Percentiles rank a stretch among this genome's conserved stretches.
Conservation (phyloP, 2,888 invertebrate species). For the Taphrorychus bicolor region DNA sequence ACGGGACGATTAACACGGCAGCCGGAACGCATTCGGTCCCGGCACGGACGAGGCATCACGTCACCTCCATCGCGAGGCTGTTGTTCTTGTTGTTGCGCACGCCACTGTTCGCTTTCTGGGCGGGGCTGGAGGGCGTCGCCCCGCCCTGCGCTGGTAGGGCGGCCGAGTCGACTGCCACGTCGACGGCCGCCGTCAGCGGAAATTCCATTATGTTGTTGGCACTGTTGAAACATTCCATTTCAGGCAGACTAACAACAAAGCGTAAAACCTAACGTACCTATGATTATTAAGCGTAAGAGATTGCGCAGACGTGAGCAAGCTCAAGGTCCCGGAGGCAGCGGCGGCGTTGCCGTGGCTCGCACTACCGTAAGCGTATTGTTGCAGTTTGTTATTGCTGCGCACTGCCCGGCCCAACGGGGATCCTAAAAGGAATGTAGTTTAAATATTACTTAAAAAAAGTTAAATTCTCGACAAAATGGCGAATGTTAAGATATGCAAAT, state of each 20-base stretch:
- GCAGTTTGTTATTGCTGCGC: conserved; percentile 55
- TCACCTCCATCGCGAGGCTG: conserved; percentile 68
- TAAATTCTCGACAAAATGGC: neutral
- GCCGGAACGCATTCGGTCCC: neutral
- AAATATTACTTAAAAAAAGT: conserved; percentile 16
- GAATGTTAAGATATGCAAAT: too few relatives aligned
- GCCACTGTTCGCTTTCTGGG: conserved; percentile 23
- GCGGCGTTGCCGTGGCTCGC: conserved; percentile 40
- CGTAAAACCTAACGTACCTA: conserved; percentile 59
- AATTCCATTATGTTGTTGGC: conserved; percentile 59
- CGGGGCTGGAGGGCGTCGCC: conserved; percentile 46
- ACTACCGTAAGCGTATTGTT: conserved; percentile 56
- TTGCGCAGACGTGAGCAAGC: conserved; percentile 58
- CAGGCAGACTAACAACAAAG: too few relatives aligned
- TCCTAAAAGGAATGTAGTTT: conserved; percentile 47
- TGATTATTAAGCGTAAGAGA: conserved; percentile 68
- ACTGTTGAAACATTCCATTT: conserved; percentile 46
- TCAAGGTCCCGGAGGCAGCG: conserved; percentile 48
- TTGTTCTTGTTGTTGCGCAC: conserved; percentile 56
- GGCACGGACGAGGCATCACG: conserved; percentile 60
- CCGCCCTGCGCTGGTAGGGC: neutral
- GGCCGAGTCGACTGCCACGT: conserved; percentile 52
- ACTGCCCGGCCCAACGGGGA: conserved; percentile 44
- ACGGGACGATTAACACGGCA: neutral
- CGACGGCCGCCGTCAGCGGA: conserved; percentile 55